Evolutionary conservation across 2,797 vertebrate species (phyloP).

Genomic region (Capromys pilorides): DNA sequence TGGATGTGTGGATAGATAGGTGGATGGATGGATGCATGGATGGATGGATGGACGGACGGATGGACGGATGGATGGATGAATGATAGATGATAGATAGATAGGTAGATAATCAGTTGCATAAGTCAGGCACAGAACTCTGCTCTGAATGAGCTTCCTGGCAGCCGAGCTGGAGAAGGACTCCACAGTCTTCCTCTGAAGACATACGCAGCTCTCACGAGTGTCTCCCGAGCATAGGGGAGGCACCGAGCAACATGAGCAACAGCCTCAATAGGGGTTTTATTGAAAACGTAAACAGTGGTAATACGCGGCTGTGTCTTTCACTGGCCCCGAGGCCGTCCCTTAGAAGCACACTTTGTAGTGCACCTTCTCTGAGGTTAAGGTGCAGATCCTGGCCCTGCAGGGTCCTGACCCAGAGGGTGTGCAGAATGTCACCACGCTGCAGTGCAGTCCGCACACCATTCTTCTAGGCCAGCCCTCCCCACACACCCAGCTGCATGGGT

Average conservation of each 20-base stretch:
- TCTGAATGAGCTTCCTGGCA: not conserved
- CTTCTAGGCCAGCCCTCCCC: not conserved
- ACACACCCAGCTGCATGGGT: not conserved
- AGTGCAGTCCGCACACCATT: fast-evolving
- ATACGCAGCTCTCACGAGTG: not conserved
- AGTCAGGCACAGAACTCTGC: not conserved
- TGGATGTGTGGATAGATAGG: fast-evolving
- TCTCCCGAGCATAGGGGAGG: not conserved
- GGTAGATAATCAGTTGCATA: not conserved
- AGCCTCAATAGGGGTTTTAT: not conserved
- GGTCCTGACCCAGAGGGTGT: not conserved
- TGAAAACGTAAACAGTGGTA: not conserved
- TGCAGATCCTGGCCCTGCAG: not conserved
- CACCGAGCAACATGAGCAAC: not conserved
- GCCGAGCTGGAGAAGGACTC: not conserved
- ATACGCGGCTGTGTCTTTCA: not conserved
- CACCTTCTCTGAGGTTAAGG: not conserved
- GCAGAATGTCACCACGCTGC: fast-evolving
- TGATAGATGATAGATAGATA: too few relatives aligned
- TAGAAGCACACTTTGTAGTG: not conserved
- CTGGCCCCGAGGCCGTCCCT: not conserved
- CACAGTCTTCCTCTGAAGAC: not conserved
- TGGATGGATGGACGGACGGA: too few relatives aligned
- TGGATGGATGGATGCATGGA: too few relatives aligned
- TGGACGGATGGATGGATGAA: too few relatives aligned